Evolutionary conservation across 2,113 vertebrate genomes (phyloP).

Genomic region (Lophotis ruficrista): DNA sequence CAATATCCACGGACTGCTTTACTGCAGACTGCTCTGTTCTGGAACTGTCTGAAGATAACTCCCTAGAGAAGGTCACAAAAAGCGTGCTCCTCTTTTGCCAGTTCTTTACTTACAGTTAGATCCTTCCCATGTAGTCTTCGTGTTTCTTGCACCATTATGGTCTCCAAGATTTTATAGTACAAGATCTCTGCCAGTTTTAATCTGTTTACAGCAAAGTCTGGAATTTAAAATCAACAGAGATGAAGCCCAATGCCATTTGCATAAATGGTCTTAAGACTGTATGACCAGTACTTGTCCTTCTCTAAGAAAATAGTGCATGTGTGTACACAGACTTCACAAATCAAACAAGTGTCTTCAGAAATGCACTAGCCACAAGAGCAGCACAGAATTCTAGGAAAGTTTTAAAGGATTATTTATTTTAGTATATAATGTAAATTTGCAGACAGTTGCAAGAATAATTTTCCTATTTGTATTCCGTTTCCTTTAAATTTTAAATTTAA

Average conservation of each 20-base stretch:
- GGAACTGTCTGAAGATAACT: not conserved
- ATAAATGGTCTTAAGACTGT: not conserved
- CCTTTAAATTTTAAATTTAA: not conserved
- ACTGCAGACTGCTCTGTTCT: not conserved
- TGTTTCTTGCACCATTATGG: conserved; percentile 89
- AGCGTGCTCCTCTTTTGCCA: not conserved
- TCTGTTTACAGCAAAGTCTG: conserved; percentile 96
- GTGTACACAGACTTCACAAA: not conserved
- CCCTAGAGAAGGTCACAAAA: not conserved
- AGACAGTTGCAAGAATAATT: not conserved
- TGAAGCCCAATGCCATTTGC: not conserved
- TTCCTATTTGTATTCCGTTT: not conserved
- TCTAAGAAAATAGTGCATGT: not conserved
- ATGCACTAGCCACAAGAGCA: not conserved
- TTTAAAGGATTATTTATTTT: not conserved
- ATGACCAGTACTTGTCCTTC: not conserved
- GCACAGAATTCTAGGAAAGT: not conserved
- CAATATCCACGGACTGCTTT: not conserved
- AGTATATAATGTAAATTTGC: not conserved
- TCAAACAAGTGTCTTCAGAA: not conserved
- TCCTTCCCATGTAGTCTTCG: conserved; percentile 91
- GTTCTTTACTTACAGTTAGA: conserved; percentile 86
- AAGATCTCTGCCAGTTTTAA: conserved; percentile 94
- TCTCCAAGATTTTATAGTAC: conserved; percentile 96
- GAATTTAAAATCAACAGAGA: conserved; percentile 22